Evolutionary conservation across 2,888 invertebrate species (phyloP).

Genomic region (Orchesellides sinensis): DNA sequence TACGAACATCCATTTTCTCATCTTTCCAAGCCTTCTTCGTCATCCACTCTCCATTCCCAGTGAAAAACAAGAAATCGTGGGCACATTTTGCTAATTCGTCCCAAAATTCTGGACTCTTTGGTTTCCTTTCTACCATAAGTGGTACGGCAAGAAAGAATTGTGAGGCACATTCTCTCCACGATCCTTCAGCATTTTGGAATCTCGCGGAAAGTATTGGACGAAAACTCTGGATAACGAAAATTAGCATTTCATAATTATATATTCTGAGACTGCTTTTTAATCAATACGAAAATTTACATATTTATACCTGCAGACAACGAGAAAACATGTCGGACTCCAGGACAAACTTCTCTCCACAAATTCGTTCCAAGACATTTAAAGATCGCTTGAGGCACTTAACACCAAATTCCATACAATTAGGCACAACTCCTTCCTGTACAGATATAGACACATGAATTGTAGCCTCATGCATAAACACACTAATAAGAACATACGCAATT

Average conservation of each 20-base stretch:
- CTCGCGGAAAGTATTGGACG: conserved; percentile 71
- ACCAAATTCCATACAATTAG: conserved; percentile 74
- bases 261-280: neutral
- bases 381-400: conserved; percentile 72
- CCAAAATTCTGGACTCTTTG: conserved; percentile 72
- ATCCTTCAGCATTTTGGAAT: conserved; percentile 73
- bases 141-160: conserved; percentile 73
- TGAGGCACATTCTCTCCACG: conserved; percentile 72
- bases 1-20: conserved; percentile 89
- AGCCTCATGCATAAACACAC: too few species aligned
- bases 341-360: conserved; percentile 69
- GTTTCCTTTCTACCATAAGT: conserved; percentile 68
- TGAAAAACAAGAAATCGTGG: conserved; percentile 72
- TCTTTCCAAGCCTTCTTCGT: conserved; percentile 78
- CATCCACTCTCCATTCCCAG: conserved; percentile 73
- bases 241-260: neutral
- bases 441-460: neutral
- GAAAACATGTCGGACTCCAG: conserved; percentile 68
- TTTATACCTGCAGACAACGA: conserved; percentile 49
- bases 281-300: too few species aligned
- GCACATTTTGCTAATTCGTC: conserved; percentile 74
- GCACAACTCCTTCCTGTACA: conserved; percentile 72
- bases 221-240: conserved; percentile 65
- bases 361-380: conserved; percentile 61
- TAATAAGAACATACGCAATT: neutral